These are phyloP conservation scores for Trichogramma evanescens DNA, from an alignment of 2,888 invertebrate genomes.

Conservation along the genomic window DNA sequence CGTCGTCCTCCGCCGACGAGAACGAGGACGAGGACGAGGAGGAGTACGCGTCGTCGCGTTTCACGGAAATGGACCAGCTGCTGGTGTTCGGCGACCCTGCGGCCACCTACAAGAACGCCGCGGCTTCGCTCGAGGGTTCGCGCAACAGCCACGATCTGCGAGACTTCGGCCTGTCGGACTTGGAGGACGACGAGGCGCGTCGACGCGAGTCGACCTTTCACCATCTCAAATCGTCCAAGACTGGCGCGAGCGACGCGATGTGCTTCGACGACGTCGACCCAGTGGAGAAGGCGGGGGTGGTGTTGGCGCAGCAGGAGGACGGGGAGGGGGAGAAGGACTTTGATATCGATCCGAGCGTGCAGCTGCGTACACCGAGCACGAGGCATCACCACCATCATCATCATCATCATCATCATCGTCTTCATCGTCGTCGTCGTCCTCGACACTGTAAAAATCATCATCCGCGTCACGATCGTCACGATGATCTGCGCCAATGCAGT, in stretches of 20 bases:
- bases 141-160: slow-evolving; percentile 43
- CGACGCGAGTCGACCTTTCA: slow-evolving; percentile 37
- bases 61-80: slow-evolving; percentile 30
- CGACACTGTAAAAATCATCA: slow-evolving; percentile 24
- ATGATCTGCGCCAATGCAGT: too few species aligned
- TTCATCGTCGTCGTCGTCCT: neutral
- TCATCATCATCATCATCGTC: slow-evolving; percentile 19
- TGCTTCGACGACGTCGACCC: neutral
- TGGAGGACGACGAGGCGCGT: slow-evolving; percentile 26
- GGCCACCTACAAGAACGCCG: slow-evolving; percentile 32
- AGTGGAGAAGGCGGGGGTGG: neutral
- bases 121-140: slow-evolving; percentile 38
- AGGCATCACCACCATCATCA: slow-evolving; percentile 26
- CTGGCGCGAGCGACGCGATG: neutral
- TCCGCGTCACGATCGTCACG: slow-evolving; percentile 18
- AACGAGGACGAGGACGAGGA: slow-evolving; percentile 28
- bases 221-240: slow-evolving; percentile 26
- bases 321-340: slow-evolving; percentile 16
- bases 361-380: slow-evolving; percentile 10
- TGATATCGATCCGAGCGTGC: slow-evolving; percentile 17
- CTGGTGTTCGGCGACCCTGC: slow-evolving; percentile 40
- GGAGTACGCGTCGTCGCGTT: slow-evolving; percentile 24
- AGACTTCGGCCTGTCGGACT: slow-evolving; percentile 41
- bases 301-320: neutral
- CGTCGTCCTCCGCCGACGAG: slow-evolving; percentile 27